A percentile compares a stretch with the other conserved stretches of the same genome.
Conservation (phyloP, 2,797 vertebrate species). For the Acomys russatus region DNA sequence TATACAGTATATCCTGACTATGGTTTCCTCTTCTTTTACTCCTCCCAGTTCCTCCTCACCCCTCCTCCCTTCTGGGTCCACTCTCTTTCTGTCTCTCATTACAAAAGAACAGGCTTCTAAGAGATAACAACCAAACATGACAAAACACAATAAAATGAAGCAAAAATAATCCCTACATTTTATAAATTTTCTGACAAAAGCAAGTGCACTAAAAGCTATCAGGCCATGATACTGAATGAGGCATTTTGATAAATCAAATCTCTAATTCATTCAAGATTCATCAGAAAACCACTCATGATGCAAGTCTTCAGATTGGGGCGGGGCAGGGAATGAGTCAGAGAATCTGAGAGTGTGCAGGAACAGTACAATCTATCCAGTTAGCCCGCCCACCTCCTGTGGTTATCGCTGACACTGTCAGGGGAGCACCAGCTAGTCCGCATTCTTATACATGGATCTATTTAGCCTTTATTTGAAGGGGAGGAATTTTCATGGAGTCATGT, state of each 20-base stretch:
- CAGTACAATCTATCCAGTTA: not conserved
- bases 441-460: conserved; percentile 39
- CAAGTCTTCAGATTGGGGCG: not conserved
- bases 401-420: not conserved
- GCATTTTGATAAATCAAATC: conserved; percentile 51
- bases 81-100: not conserved
- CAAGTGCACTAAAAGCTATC: not conserved
- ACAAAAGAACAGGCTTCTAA: not conserved
- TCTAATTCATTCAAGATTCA: conserved; percentile 50
- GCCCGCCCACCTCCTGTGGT: not conserved
- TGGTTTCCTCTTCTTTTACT: not conserved
- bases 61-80: not conserved
- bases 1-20: not conserved
- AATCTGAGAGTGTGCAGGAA: not conserved
- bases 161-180: not conserved
- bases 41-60: not conserved
- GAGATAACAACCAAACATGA: not conserved
- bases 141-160: not conserved
- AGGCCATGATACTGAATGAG: not conserved
- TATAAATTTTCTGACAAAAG: conserved; percentile 23
- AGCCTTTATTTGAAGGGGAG: conserved; percentile 51
- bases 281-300: not conserved
- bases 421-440: not conserved
- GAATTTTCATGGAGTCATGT: conserved; percentile 37
- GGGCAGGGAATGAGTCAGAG: not conserved